These are phyloP conservation scores for Rhizoglyphus robini DNA, from an alignment of 1,140 invertebrate species.

Conservation along the genomic window DNA sequence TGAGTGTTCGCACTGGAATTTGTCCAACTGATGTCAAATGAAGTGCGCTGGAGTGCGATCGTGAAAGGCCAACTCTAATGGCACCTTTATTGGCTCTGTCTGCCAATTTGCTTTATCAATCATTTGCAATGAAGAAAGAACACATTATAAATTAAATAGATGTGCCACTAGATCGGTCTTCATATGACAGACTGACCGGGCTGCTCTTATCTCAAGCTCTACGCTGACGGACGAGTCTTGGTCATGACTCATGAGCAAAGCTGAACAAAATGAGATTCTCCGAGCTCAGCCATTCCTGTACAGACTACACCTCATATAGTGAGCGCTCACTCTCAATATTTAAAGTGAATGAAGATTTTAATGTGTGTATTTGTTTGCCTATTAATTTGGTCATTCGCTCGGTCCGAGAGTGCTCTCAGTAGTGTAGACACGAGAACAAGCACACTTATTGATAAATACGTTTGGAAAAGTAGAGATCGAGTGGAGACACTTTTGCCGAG, in stretches of 20 bases:
- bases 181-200: conserved; percentile 2
- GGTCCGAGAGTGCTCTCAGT: too few relatives aligned
- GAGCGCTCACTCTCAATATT: too few relatives aligned
- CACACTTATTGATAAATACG: conserved; percentile 9
- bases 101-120: conserved; percentile 15
- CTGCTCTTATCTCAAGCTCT: neutral
- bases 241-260: neutral
- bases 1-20: neutral
- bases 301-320: too few relatives aligned
- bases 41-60: too few relatives aligned
- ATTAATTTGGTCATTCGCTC: too few relatives aligned
- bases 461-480: neutral
- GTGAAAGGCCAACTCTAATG: neutral
- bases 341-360: too few relatives aligned
- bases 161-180: conserved; percentile 1
- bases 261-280: neutral
- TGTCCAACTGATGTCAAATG: too few relatives aligned
- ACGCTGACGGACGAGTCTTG: neutral
- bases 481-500: neutral
- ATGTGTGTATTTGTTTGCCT: too few relatives aligned
- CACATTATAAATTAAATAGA: conserved; percentile 10
- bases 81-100: conserved; percentile 4
- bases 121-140: neutral
- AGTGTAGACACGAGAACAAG: conserved; percentile 7
- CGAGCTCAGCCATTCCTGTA: neutral